phyloP scores from a whole-genome alignment of 2,113 vertebrate species.

The Dendrocopos noguchii region DNA sequence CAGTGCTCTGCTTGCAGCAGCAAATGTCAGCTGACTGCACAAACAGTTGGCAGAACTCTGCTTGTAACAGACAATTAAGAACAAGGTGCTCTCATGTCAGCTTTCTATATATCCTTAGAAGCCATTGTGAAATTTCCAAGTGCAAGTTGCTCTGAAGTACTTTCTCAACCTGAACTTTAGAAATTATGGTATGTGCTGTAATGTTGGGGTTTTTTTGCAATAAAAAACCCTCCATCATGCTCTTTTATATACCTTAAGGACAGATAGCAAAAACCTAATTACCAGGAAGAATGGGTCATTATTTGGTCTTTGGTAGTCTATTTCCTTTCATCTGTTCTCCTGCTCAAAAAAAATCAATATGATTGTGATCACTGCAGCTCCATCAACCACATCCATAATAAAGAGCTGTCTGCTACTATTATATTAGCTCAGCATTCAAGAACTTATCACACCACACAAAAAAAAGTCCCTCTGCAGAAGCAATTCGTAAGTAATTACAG shows the following conservation, averaged over 20 bases:
- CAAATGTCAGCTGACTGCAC: neutral
- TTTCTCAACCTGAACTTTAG: neutral
- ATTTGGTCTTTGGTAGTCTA: neutral
- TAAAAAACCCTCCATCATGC: neutral
- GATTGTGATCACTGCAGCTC: neutral
- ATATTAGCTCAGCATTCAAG: neutral
- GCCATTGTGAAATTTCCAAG: neutral
- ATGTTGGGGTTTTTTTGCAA: neutral
- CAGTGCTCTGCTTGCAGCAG: neutral
- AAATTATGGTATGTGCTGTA: neutral
- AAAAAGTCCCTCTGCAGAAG: neutral
- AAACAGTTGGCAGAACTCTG: neutral
- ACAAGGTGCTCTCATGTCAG: fast-evolving
- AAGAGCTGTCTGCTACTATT: neutral
- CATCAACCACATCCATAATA: neutral
- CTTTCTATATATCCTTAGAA: neutral
- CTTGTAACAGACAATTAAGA: neutral
- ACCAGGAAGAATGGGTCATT: neutral
- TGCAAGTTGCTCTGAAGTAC: neutral
- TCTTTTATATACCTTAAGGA: neutral
- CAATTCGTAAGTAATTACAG: slow-evolving; percentile 5
- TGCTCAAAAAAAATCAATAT: slow-evolving; percentile 26
- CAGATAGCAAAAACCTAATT: slow-evolving; percentile 25
- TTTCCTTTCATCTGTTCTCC: slow-evolving; percentile 1
- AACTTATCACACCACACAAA: neutral